Evolutionary conservation across 1,140 invertebrate genomes (phyloP).

Genomic region (Drosophila seguyi): DNA sequence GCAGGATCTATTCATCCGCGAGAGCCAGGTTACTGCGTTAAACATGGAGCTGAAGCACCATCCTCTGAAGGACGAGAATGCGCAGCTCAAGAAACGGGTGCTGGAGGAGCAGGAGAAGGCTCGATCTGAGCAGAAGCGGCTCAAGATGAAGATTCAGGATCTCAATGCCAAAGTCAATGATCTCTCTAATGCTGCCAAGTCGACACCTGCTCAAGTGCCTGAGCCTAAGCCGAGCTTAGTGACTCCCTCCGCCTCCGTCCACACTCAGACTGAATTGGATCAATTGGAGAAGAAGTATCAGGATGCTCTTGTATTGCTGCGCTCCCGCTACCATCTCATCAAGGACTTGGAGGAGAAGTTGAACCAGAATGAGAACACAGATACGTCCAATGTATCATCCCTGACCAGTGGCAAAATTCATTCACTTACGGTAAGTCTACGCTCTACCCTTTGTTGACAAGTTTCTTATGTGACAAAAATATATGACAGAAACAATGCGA

Average conservation of each 20-base stretch:
- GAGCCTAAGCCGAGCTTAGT: background rate
- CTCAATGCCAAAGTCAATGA: constrained; percentile 39
- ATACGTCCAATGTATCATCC: constrained; percentile 49
- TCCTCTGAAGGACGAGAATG: constrained; percentile 71
- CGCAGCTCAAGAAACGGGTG: constrained; percentile 56
- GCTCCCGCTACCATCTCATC: constrained; percentile 52
- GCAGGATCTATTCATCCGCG: constrained; percentile 52
- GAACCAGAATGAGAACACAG: constrained; percentile 54
- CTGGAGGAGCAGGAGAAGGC: constrained; percentile 60
- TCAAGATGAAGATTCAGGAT: constrained; percentile 58
- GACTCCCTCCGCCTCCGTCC: background rate
- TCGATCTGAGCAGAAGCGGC: constrained; percentile 54
- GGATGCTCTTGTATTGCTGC: constrained; percentile 49
- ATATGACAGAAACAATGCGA: constrained; percentile 50
- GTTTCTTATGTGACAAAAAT: background rate
- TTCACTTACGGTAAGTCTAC: constrained; percentile 46
- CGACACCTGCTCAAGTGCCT: background rate
- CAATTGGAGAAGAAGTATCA: constrained; percentile 51
- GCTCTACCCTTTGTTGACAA: background rate
- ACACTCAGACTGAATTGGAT: constrained; percentile 58
- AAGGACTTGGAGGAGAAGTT: constrained; percentile 50
- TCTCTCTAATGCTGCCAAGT: constrained; percentile 2
- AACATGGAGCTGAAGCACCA: constrained; percentile 65
- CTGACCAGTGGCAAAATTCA: constrained; percentile 53
- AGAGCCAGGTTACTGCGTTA: constrained; percentile 66